Evolutionary conservation across 2,888 invertebrate species (phyloP), one percentile per base, ranked within the genome.

Genomic region (Germaria angustata): DNA sequence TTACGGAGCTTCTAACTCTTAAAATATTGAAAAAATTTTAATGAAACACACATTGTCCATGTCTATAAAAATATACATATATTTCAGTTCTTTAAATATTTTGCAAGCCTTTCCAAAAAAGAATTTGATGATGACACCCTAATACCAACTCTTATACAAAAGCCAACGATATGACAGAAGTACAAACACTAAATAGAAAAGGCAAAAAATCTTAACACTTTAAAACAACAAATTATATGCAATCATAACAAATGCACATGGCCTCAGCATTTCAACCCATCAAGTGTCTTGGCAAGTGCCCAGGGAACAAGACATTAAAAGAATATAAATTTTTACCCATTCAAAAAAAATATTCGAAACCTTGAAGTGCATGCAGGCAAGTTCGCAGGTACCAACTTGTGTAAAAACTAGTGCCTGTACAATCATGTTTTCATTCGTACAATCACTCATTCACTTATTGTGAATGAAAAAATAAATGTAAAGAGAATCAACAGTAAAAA

Each of bases 201-300:
- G 46, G 9, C 36, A 59, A 69, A 59, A 69, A 69, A 39, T 53
- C 61, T 55, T 68, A 55, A 75, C 75, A 80, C 68, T 80, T 75
- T 46, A 75, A 55, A 75, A 68, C 55, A 65, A 75, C 55, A 80
- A 78, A 73, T 75, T 73, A 59, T 51, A 73, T 57, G 41, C 39
- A 78, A 78, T 73, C 68, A 81, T 78, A 68, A 55, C 36, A 81
- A 73, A 81, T 78, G 53, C 73, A 81, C 32, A 63, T 65, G 73
- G 57, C 77, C 81, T 73, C 73, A 75, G 24, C 44, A 49, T 24
- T 53, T 32, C 55, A 71, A 65, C 3, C 49, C 59, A 57, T 72
- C 79, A 66, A 22, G 49, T 39, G 41, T 59, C 55, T 65, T 79
- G 66, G 41, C 66, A 66, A 80, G 51, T 46, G 51, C 66, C 79